These are phyloP conservation scores for Irena cyanogastra DNA, from an alignment of 2,113 vertebrate species.

Conservation along the genomic window DNA sequence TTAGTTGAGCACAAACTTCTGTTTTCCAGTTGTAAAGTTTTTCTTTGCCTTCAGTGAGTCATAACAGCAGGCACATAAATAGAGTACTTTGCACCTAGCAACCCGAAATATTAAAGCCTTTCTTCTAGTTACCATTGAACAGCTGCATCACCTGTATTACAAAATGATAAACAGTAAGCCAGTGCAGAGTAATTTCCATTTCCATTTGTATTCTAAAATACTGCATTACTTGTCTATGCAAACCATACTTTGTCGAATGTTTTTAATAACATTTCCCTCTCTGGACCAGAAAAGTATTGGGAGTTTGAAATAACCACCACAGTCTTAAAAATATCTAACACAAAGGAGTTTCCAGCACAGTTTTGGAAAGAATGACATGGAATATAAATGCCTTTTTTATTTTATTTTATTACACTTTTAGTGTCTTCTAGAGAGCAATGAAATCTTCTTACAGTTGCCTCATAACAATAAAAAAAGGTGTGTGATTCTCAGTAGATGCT, in stretches of 20 bases:
- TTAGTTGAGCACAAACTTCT: neutral
- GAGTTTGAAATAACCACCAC: neutral
- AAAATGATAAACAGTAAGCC: constrained; percentile 40
- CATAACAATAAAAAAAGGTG: constrained; percentile 3
- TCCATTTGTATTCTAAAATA: constrained; percentile 49
- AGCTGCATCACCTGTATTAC: constrained; percentile 35
- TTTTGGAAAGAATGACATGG: constrained; percentile 1
- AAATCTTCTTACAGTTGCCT: constrained; percentile 25
- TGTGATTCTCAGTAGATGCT: neutral
- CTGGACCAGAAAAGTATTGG: neutral
- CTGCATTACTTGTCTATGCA: neutral
- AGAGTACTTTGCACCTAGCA: constrained; percentile 10
- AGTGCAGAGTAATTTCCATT: constrained; percentile 34
- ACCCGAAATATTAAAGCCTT: neutral
- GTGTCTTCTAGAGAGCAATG: constrained; percentile 35
- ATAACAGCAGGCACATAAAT: constrained; percentile 15
- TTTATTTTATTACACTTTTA: constrained; percentile 48
- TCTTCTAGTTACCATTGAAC: constrained; percentile 25
- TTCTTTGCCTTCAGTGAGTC: constrained; percentile 6
- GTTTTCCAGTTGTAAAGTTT: neutral
- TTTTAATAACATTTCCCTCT: constrained; percentile 23
- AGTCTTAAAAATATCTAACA: constrained; percentile 16
- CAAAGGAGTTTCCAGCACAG: constrained; percentile 9
- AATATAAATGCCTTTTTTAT: constrained; percentile 35
- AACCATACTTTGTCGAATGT: neutral